Evolutionary conservation across 2,888 invertebrate genomes (phyloP).

Genomic region (Azorinus chamasolen): DNA sequence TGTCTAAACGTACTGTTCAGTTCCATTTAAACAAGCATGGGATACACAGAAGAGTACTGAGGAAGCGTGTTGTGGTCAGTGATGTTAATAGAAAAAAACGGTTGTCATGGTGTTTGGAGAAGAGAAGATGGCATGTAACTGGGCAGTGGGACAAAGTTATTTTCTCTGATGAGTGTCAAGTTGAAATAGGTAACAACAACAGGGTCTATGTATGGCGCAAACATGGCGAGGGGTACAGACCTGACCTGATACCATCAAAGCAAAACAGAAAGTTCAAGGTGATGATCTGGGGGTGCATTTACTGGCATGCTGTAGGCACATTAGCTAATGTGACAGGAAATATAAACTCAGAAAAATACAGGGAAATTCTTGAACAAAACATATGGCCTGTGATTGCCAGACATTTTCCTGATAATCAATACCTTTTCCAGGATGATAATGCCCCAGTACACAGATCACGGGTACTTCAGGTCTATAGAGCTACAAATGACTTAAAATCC

Average conservation of each 20-base stretch:
- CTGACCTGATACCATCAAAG: slow-evolving; percentile 12
- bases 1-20: slow-evolving; percentile 29
- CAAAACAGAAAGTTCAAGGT: not conserved
- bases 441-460: slow-evolving; percentile 10
- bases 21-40: slow-evolving; percentile 16
- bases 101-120: slow-evolving; percentile 6
- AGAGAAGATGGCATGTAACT: slow-evolving; percentile 13
- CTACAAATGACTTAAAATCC: not conserved
- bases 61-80: slow-evolving; percentile 12
- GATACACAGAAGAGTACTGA: slow-evolving; percentile 21
- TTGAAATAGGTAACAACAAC: slow-evolving; percentile 18
- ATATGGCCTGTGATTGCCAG: slow-evolving; percentile 12
- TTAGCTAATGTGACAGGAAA: slow-evolving; percentile 10
- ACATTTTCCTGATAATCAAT: slow-evolving; percentile 5
- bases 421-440: slow-evolving; percentile 14
- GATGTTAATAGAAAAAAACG: slow-evolving; percentile 16
- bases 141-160: slow-evolving; percentile 25
- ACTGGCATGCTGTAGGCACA: slow-evolving; percentile 11
- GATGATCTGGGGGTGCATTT: slow-evolving; percentile 24
- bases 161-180: slow-evolving; percentile 27
- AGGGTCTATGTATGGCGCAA: slow-evolving; percentile 29
- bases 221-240: slow-evolving; percentile 1
- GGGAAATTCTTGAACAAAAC: slow-evolving; percentile 12
- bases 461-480: not conserved
- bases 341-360: slow-evolving; percentile 19